These are phyloP conservation scores for Sinopyrophorus schimmeli DNA, from an alignment of 2,888 invertebrate genomes.

Conservation along the genomic window DNA sequence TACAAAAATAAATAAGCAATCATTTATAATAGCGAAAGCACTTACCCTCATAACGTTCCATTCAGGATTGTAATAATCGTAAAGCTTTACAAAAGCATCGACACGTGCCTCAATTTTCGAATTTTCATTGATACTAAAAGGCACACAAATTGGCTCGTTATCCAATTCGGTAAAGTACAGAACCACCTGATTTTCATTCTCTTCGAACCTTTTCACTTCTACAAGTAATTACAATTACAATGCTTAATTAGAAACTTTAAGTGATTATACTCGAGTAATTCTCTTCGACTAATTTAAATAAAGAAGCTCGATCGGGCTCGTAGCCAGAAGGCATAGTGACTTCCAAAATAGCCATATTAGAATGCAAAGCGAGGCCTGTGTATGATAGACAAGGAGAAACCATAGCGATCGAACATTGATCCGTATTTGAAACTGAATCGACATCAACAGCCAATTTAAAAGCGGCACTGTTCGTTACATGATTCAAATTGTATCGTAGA, in stretches of 20 bases:
- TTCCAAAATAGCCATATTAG: conserved; percentile 67
- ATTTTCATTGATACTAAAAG: conserved; percentile 57
- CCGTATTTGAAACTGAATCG: conserved; percentile 53
- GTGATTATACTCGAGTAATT: conserved; percentile 19
- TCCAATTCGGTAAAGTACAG: conserved; percentile 60
- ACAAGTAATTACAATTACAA: conserved; percentile 32
- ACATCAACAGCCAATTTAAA: conserved; percentile 58
- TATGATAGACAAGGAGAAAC: conserved; percentile 52
- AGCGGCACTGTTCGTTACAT: conserved; percentile 56
- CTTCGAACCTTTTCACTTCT: conserved; percentile 61
- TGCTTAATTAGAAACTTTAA: background rate
- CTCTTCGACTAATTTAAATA: conserved; percentile 56
- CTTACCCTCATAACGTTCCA: conserved; percentile 57
- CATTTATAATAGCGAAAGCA: background rate
- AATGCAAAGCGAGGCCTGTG: conserved; percentile 54
- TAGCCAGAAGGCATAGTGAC: conserved; percentile 67
- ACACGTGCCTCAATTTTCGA: conserved; percentile 55
- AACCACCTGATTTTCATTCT: conserved; percentile 56
- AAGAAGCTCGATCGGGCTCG: conserved; percentile 61
- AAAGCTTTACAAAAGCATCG: conserved; percentile 61
- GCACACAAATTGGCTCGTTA: conserved; percentile 55
- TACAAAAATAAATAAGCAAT: conserved; percentile 22
- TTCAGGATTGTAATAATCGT: conserved; percentile 68
- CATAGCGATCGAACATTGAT: conserved; percentile 56
- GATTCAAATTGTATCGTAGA: conserved; percentile 58